phyloP scores from a whole-genome alignment of 30 jellyfish, hydroid and myxozoan genomes.

The Rhopilema esculentum region DNA sequence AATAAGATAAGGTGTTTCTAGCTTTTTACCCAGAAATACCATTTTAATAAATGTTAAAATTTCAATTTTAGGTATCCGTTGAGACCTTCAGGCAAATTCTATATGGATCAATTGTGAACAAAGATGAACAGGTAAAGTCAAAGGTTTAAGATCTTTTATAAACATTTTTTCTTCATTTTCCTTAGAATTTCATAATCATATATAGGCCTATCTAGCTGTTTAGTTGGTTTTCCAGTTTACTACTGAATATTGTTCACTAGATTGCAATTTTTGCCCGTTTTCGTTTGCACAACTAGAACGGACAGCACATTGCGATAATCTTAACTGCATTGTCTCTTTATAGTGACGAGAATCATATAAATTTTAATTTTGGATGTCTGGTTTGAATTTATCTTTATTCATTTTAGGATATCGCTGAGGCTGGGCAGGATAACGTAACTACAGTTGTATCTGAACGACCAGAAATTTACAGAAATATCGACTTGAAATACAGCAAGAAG shows the following conservation, averaged over 20 bases:
- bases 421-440: not conserved
- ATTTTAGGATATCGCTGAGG: slow-evolving; percentile 10
- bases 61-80: slow-evolving; percentile 57
- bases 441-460: slow-evolving; percentile 21
- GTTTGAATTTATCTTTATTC: not conserved
- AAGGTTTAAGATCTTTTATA: not conserved
- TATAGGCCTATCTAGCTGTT: too few species aligned
- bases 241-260: too few species aligned
- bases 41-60: too few species aligned
- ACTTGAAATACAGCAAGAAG: slow-evolving; percentile 15
- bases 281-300: too few species aligned
- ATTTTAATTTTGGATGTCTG: not conserved
- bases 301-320: too few species aligned
- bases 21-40: too few species aligned
- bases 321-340: too few species aligned
- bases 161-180: not conserved
- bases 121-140: slow-evolving; percentile 10
- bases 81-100: slow-evolving; percentile 65
- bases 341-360: too few species aligned
- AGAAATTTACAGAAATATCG: slow-evolving; percentile 55
- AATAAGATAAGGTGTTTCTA: too few species aligned
- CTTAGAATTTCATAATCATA: not conserved
- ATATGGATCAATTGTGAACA: slow-evolving; percentile 39
- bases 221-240: too few species aligned
- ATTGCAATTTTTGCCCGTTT: too few species aligned